These are phyloP conservation scores for Falco peregrinus DNA, from an alignment of 2,797 vertebrate genomes.

Conservation along the genomic window DNA sequence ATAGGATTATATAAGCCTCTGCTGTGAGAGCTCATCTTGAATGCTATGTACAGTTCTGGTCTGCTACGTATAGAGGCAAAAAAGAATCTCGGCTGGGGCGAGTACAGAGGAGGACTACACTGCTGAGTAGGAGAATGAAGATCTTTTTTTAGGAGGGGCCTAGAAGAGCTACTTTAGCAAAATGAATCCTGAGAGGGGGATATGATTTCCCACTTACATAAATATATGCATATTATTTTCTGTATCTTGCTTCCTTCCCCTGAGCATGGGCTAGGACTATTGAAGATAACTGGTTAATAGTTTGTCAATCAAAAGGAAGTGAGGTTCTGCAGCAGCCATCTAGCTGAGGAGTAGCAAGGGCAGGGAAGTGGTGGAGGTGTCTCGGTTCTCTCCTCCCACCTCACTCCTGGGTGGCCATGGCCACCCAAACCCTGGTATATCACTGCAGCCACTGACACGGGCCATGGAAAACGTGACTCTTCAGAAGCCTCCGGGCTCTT, in stretches of 20 bases:
- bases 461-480: neutral
- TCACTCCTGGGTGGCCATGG: rapidly evolving
- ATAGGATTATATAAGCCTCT: slow-evolving; percentile 66
- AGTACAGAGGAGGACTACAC: slow-evolving; percentile 67
- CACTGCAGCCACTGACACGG: neutral
- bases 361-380: neutral
- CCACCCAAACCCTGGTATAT: neutral
- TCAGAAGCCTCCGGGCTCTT: neutral
- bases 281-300: neutral
- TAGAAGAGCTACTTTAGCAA: slow-evolving; percentile 47
- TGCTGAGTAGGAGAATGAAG: slow-evolving; percentile 60
- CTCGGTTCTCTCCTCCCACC: neutral
- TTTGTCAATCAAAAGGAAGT: neutral
- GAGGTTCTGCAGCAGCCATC: neutral
- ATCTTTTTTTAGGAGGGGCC: slow-evolving; percentile 66
- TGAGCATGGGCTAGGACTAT: neutral
- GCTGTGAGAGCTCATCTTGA: slow-evolving; percentile 53
- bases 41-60: slow-evolving; percentile 58
- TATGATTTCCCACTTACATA: slow-evolving; percentile 33
- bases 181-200: slow-evolving; percentile 1
- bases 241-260: neutral
- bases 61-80: slow-evolving; percentile 56
- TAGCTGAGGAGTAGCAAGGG: neutral
- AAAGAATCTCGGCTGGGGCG: slow-evolving; percentile 68
- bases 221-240: neutral